Conservation (phyloP, 2,797 vertebrate species). For the Falco cherrug region DNA sequence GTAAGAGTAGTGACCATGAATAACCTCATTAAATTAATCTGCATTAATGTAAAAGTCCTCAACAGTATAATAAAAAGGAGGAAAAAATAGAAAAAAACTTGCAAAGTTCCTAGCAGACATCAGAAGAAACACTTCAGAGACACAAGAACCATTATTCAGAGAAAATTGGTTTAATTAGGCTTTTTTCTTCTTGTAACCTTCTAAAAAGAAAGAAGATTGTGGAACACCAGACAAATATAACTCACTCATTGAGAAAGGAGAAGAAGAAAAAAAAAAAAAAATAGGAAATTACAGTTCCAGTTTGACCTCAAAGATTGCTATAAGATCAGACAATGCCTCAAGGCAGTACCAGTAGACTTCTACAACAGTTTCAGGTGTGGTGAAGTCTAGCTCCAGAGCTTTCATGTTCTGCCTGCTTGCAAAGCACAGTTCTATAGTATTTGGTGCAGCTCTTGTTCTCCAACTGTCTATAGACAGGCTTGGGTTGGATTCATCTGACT, state of each 20-base stretch:
- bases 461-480: not conserved
- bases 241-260: not conserved
- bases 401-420: not conserved
- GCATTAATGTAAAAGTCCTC: conserved; percentile 4
- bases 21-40: conserved; percentile 52
- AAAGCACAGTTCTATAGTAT: not conserved
- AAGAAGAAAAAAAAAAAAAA: too few species aligned
- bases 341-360: not conserved
- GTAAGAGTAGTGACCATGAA: not conserved
- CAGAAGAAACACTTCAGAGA: not conserved
- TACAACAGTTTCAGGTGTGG: not conserved
- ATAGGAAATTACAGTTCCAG: fast-evolving
- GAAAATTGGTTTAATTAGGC: not conserved
- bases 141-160: not conserved
- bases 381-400: not conserved
- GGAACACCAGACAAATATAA: not conserved
- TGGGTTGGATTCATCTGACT: not conserved
- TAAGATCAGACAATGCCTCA: not conserved
- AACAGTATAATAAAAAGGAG: not conserved
- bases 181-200: not conserved
- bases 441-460: not conserved
- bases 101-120: not conserved
- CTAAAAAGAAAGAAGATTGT: not conserved
- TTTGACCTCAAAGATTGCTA: not conserved
- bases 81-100: not conserved